These are phyloP conservation scores for Ormyrus rosae DNA, from an alignment of 2,888 invertebrate species.

Conservation along the genomic window DNA sequence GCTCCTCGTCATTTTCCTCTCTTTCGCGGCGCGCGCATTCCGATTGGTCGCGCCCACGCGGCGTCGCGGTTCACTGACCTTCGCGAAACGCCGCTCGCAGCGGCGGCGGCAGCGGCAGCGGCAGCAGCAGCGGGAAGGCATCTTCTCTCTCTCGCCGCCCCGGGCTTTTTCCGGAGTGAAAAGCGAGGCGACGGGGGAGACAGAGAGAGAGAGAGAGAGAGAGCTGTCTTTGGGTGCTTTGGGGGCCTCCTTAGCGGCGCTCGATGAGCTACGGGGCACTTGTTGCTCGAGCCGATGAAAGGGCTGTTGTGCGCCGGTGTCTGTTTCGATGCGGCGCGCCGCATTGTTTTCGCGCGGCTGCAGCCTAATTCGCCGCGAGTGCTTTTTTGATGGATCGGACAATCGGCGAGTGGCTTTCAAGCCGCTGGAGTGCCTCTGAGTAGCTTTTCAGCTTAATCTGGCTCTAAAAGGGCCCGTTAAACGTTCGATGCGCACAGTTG, in stretches of 20 bases:
- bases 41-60: constrained; percentile 58
- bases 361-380: no score
- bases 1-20: constrained; percentile 10
- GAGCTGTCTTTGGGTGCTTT: not conserved
- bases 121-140: not conserved
- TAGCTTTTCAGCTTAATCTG: no score
- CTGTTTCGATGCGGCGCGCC: no score
- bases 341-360: no score
- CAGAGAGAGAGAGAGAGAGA: not conserved
- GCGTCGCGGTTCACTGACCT: constrained; percentile 55
- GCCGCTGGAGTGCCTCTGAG: no score
- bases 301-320: no score
- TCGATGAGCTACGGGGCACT: constrained; percentile 1
- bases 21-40: constrained; percentile 39
- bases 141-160: not conserved
- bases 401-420: no score
- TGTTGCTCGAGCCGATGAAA: not conserved
- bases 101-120: not conserved
- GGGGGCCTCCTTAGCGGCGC: not conserved
- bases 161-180: constrained; percentile 25
- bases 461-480: no score
- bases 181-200: not conserved
- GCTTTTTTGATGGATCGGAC: no score
- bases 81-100: constrained; percentile 26
- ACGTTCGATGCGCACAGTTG: no score